A percentile compares a stretch with the other conserved stretches of the same genome.
Conservation (phyloP, 2,113 vertebrate species). For the Pituophis catenifer region DNA sequence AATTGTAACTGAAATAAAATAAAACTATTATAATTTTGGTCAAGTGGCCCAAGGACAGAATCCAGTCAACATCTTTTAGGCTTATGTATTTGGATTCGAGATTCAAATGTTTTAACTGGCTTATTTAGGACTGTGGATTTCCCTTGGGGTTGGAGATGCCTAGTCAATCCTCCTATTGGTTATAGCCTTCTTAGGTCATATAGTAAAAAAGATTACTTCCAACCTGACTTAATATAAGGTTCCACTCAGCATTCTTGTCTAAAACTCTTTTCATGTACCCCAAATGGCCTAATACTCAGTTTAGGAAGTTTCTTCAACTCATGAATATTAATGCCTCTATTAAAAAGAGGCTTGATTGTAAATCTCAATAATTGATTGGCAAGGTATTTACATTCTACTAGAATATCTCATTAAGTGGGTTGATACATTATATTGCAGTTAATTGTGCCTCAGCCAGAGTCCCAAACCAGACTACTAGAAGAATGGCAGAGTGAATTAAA, state of each 20-base stretch:
- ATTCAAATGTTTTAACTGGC: background rate
- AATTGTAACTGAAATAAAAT: background rate
- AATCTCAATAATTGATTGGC: background rate
- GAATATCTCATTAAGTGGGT: background rate
- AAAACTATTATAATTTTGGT: background rate
- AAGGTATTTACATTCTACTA: background rate
- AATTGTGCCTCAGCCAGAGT: background rate
- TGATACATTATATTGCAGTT: background rate
- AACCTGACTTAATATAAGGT: background rate
- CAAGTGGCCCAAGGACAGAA: background rate
- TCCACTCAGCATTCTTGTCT: background rate
- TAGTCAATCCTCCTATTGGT: background rate
- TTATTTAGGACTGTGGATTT: background rate
- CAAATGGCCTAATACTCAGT: background rate
- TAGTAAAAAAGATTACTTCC: background rate
- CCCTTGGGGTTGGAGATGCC: background rate
- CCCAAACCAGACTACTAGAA: background rate
- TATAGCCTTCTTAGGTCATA: background rate
- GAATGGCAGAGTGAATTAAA: background rate
- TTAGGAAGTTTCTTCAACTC: background rate
- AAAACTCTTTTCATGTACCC: background rate
- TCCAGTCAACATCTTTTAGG: background rate
- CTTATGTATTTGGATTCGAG: background rate
- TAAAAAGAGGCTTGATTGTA: slow-evolving; percentile 5
- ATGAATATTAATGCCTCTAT: background rate